These are phyloP conservation scores for Oppia nitens DNA, from an alignment of 1,140 invertebrate species.

Conservation along the genomic window DNA sequence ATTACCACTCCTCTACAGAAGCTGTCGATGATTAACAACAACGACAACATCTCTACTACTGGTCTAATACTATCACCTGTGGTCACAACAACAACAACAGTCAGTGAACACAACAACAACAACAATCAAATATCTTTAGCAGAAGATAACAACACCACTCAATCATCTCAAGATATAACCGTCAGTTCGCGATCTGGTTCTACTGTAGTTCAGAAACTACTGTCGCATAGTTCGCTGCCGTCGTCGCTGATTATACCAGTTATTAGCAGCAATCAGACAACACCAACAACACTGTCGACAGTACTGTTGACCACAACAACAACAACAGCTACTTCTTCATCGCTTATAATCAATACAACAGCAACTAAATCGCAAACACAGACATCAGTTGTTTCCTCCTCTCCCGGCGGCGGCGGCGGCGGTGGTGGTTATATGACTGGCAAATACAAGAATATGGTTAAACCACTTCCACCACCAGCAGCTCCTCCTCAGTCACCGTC, in stretches of 20 bases:
- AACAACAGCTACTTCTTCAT: slow-evolving; percentile 12
- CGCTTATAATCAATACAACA: neutral
- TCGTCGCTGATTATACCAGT: neutral
- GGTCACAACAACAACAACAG: neutral
- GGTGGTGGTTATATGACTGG: slow-evolving; percentile 14
- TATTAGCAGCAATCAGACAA: slow-evolving; percentile 1
- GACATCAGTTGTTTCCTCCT: no score
- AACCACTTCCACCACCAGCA: slow-evolving; percentile 15
- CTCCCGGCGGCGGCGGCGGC: no score
- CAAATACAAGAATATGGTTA: slow-evolving; percentile 19
- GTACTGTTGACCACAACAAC: neutral
- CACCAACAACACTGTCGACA: neutral
- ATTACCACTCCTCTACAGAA: neutral
- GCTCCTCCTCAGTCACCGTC: neutral
- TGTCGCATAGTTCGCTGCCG: neutral
- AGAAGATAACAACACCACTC: neutral
- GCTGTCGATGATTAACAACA: no score
- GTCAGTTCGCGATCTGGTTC: neutral
- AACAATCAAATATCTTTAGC: neutral
- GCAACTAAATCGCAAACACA: slow-evolving; percentile 1
- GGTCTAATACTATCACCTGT: neutral
- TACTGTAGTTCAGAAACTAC: neutral
- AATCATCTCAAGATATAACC: neutral
- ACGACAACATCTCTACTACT: no score
- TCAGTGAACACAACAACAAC: neutral